These are phyloP conservation scores for Hololepta plana DNA, from an alignment of 2,888 invertebrate genomes.

Conservation along the genomic window DNA sequence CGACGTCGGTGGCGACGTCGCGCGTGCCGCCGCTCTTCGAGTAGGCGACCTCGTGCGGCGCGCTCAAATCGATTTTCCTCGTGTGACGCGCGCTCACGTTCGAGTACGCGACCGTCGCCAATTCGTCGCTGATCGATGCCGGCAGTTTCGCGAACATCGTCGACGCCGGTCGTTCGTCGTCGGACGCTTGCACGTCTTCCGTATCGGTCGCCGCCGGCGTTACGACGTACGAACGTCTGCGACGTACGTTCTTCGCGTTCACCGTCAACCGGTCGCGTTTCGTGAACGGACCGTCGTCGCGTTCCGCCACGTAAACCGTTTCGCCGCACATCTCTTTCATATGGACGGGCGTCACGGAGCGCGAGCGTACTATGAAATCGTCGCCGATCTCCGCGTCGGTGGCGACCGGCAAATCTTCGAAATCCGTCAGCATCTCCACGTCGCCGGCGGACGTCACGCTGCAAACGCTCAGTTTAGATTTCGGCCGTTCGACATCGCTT, in stretches of 20 bases:
- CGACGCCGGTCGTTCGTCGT: slow-evolving; percentile 28
- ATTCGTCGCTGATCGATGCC: no score
- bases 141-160: no score
- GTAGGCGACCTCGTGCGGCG: slow-evolving; percentile 26
- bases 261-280: slow-evolving; percentile 6
- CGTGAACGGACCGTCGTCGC: slow-evolving; percentile 10
- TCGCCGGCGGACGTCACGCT: slow-evolving; percentile 2
- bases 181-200: slow-evolving; percentile 28
- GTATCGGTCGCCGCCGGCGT: slow-evolving; percentile 22
- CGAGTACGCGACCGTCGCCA: slow-evolving; percentile 18
- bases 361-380: slow-evolving; percentile 10
- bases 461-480: slow-evolving; percentile 8
- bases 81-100: slow-evolving; percentile 28
- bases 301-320: slow-evolving; percentile 19
- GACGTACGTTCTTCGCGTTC: slow-evolving; percentile 7
- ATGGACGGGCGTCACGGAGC: slow-evolving; percentile 16
- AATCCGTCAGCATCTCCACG: slow-evolving; percentile 19
- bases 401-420: slow-evolving; percentile 27
- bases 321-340: slow-evolving; percentile 17
- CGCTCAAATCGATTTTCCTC: slow-evolving; percentile 27
- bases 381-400: not conserved
- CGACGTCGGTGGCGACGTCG: slow-evolving; percentile 33
- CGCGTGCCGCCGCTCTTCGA: slow-evolving; percentile 30
- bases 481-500: slow-evolving; percentile 8
- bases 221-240: not conserved